Evolutionary conservation across 2,888 invertebrate genomes (phyloP).

Genomic region (Axea sp.): DNA sequence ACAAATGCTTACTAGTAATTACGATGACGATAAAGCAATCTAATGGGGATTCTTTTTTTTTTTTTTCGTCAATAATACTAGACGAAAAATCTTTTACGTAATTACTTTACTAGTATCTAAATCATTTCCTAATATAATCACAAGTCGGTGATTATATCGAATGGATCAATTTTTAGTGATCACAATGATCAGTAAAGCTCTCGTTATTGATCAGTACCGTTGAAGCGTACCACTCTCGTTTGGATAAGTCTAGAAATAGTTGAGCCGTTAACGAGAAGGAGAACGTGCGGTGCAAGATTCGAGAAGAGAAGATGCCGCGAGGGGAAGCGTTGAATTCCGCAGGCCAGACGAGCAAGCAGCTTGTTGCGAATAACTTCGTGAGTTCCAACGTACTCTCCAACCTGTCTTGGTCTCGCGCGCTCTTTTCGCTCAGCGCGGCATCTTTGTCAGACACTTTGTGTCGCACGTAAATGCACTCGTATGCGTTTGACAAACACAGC

Average conservation of each 20-base stretch:
- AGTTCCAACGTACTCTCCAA: slow-evolving; percentile 62
- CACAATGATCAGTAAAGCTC: no score
- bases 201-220: slow-evolving; percentile 36
- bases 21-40: no score
- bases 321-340: slow-evolving; percentile 66
- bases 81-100: no score
- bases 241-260: slow-evolving; percentile 50
- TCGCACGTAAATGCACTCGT: slow-evolving; percentile 21
- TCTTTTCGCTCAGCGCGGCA: slow-evolving; percentile 4
- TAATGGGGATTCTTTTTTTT: no score
- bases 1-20: no score
- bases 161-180: no score
- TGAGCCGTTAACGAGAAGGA: slow-evolving; percentile 66
- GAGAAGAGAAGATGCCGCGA: slow-evolving; percentile 20
- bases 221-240: slow-evolving; percentile 20
- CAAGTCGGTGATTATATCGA: no score
- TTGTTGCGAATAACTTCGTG: slow-evolving; percentile 72
- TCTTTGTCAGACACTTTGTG: slow-evolving; percentile 27
- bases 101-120: no score
- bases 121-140: no score
- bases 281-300: slow-evolving; percentile 42
- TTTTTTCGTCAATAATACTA: no score
- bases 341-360: slow-evolving; percentile 68
- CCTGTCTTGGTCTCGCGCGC: slow-evolving; percentile 20
- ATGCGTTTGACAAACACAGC: slow-evolving; percentile 26